phyloP scores from a whole-genome alignment of 2,113 vertebrate species.

The Prolemur simus region DNA sequence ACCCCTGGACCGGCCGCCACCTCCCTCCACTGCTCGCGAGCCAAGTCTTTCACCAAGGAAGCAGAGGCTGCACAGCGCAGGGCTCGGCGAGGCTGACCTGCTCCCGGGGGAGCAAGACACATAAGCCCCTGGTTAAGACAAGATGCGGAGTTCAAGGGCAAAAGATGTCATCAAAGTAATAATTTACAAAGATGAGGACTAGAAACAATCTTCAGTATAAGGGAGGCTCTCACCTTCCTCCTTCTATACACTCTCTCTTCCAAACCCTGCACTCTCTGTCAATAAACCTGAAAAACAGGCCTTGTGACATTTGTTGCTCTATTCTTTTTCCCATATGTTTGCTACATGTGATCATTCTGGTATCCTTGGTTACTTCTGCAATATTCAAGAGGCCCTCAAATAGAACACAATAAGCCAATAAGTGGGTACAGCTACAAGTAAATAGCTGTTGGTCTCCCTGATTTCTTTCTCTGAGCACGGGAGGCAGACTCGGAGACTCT shows the following conservation, averaged over 20 bases:
- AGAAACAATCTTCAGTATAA: background rate
- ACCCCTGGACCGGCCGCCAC: background rate
- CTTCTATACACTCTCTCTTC: background rate
- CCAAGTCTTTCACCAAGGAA: background rate
- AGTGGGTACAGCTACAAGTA: background rate
- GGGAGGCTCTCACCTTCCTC: background rate
- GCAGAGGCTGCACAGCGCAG: background rate
- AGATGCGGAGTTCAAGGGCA: constrained; percentile 4
- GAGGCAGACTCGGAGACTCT: background rate
- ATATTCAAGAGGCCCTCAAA: constrained; percentile 43
- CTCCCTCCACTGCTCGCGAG: background rate
- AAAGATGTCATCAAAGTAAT: background rate
- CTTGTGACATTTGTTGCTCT: constrained; percentile 6
- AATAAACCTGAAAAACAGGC: constrained; percentile 38
- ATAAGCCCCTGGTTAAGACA: background rate
- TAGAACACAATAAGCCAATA: constrained; percentile 39
- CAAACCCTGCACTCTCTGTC: background rate
- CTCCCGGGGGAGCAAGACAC: background rate
- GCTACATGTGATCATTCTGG: background rate
- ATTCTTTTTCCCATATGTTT: constrained; percentile 39
- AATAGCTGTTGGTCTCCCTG: background rate
- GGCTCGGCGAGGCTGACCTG: background rate
- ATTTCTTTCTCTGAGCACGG: constrained; percentile 6
- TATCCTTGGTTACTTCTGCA: constrained; percentile 59
- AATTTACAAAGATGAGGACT: background rate